These are phyloP conservation scores for Acrocephalus scirpaceus DNA, from an alignment of 2,797 vertebrate genomes.

Conservation along the genomic window DNA sequence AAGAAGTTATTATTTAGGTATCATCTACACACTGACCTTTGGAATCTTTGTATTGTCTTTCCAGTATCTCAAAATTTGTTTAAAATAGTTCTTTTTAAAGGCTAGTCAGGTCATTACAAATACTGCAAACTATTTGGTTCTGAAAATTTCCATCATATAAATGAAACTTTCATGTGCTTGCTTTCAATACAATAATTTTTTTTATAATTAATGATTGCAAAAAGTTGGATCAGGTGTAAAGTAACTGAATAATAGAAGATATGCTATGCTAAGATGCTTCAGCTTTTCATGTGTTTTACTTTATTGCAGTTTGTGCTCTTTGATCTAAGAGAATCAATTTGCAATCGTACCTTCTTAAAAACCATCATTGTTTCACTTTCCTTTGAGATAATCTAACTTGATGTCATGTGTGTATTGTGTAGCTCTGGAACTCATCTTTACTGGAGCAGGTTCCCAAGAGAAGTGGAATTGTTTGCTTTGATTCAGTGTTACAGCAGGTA, in stretches of 20 bases:
- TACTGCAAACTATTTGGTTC: background rate
- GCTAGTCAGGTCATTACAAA: background rate
- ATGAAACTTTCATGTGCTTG: background rate
- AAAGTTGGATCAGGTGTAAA: background rate
- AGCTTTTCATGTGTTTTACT: background rate
- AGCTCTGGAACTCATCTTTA: background rate
- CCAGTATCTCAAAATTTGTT: background rate
- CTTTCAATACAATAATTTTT: background rate
- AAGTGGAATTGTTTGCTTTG: background rate
- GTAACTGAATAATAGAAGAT: background rate
- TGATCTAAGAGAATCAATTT: background rate
- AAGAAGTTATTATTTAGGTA: background rate
- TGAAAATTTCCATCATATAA: background rate
- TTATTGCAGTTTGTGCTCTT: background rate
- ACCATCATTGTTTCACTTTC: background rate
- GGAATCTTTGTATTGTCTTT: background rate
- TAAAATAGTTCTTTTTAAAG: background rate
- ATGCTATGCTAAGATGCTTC: background rate
- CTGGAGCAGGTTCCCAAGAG: background rate
- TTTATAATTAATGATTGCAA: background rate
- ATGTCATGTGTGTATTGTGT: background rate
- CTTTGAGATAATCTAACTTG: background rate
- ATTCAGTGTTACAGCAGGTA: background rate
- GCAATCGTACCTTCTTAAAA: background rate
- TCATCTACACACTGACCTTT: background rate